Conservation (phyloP, 2,113 vertebrate species). For the Thomomys bottae region DNA sequence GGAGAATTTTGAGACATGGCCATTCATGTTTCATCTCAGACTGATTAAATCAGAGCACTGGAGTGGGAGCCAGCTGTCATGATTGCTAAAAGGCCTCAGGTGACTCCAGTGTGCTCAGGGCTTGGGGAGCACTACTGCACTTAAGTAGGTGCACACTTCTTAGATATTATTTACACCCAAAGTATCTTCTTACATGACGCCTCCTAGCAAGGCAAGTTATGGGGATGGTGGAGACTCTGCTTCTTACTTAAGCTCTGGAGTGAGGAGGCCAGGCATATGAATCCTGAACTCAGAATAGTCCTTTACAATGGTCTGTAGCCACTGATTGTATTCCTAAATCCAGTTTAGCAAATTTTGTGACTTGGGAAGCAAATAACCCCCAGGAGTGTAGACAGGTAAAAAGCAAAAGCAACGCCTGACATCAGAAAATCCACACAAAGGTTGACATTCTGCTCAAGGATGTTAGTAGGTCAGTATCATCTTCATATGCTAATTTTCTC, state of each 20-base stretch:
- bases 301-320: background rate
- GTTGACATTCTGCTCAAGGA: background rate
- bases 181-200: background rate
- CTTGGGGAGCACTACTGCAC: background rate
- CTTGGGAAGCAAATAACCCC: background rate
- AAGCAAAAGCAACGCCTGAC: background rate
- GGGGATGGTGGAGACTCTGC: background rate
- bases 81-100: background rate
- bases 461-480: background rate
- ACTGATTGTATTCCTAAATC: background rate
- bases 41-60: background rate
- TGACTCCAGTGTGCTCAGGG: background rate
- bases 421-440: constrained; percentile 18
- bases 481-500: background rate
- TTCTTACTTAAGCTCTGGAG: background rate
- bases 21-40: background rate
- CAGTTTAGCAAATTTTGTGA: background rate
- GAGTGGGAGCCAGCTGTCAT: background rate
- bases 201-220: background rate
- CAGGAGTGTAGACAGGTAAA: background rate
- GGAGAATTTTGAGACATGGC: background rate
- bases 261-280: background rate
- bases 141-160: background rate
- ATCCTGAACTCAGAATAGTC: background rate
- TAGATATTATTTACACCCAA: background rate